A percentile compares a stretch with the other conserved stretches of the same genome.
phyloP scores from a whole-genome alignment of 2,113 vertebrate genomes.

The Erinaceus europaeus region DNA sequence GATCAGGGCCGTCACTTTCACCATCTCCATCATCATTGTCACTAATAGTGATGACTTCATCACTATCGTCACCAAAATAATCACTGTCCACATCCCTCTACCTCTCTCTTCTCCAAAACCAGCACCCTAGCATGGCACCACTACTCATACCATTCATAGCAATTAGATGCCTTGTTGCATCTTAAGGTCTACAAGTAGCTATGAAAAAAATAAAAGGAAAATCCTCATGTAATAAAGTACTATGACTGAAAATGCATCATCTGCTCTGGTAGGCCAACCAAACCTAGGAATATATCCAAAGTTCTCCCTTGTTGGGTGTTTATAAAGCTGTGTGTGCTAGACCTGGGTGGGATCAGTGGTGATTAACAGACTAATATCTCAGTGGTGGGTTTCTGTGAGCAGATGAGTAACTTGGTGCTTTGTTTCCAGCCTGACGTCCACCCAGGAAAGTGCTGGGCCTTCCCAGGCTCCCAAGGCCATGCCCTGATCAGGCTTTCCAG shows the following conservation, averaged over 20 bases:
- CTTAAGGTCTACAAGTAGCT: neutral
- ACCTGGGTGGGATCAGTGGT: fast-evolving
- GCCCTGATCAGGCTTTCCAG: constrained; percentile 61
- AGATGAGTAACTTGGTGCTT: neutral
- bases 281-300: neutral
- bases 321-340: neutral
- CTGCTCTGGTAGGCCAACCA: neutral
- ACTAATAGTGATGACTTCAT: fast-evolving
- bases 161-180: neutral
- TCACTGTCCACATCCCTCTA: too few species aligned
- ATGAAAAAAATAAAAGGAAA: neutral
- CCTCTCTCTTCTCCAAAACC: neutral
- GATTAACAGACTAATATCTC: neutral
- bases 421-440: constrained; percentile 71
- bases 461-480: constrained; percentile 70
- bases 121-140: fast-evolving
- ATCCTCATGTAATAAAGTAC: neutral
- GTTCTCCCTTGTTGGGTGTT: too few species aligned
- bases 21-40: fast-evolving
- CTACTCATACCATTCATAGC: neutral
- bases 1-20: fast-evolving
- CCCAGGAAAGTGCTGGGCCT: constrained; percentile 79
- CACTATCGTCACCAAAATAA: fast-evolving
- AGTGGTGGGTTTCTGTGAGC: too few species aligned
- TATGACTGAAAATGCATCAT: neutral